Conservation (phyloP, 2,797 vertebrate genomes). For the Fringilla coelebs region DNA sequence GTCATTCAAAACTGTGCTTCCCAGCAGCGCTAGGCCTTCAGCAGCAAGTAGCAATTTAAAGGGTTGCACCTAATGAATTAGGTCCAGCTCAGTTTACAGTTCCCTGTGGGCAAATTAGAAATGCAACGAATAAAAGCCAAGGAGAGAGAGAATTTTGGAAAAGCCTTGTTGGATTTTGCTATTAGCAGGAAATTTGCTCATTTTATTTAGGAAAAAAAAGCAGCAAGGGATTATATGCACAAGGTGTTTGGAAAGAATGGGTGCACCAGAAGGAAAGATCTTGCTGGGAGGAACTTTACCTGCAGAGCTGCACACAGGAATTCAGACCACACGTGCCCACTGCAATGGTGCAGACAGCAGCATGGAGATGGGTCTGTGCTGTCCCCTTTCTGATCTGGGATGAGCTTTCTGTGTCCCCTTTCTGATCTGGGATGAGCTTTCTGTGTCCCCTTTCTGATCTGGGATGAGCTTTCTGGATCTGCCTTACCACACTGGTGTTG, state of each 20-base stretch:
- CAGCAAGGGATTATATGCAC: not conserved
- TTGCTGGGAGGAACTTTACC: not conserved
- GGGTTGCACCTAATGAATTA: not conserved
- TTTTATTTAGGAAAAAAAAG: not conserved
- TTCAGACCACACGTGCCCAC: not conserved
- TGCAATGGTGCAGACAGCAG: not conserved
- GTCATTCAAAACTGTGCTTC: not conserved
- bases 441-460: not conserved
- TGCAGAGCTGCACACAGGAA: not conserved
- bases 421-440: not conserved
- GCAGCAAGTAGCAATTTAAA: not conserved
- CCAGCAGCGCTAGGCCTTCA: not conserved
- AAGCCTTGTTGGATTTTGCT: not conserved
- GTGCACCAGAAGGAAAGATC: not conserved
- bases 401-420: not conserved
- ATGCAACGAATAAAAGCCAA: not conserved
- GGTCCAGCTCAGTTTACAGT: not conserved
- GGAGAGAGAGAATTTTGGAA: not conserved
- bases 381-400: not conserved
- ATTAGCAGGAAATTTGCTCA: not conserved
- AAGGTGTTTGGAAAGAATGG: not conserved
- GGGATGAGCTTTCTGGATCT: not conserved
- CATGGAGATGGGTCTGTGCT: not conserved
- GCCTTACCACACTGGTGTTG: accelerated
- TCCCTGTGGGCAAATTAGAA: not conserved